Conservation (phyloP, 2,797 vertebrate genomes). For the Thalassophryne amazonica region DNA sequence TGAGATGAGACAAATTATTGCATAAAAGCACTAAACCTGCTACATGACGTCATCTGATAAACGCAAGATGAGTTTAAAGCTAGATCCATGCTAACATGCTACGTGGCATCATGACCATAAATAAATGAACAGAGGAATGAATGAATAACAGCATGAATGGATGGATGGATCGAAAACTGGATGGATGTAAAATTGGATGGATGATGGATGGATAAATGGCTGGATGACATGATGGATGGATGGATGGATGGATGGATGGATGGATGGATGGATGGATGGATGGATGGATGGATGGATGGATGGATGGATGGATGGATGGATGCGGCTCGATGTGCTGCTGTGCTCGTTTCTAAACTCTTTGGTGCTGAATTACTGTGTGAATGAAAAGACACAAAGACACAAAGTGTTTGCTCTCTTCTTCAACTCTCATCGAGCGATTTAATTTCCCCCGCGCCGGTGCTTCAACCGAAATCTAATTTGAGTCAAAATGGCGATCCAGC, state of each 20-base stretch:
- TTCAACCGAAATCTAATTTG: slow-evolving; percentile 84
- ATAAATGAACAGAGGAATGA: no score
- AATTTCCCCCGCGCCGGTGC: slow-evolving; percentile 72
- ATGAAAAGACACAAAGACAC: slow-evolving; percentile 50
- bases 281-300: background rate
- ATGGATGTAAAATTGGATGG: no score
- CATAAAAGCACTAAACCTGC: no score
- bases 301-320: background rate
- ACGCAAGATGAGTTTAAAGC: no score
- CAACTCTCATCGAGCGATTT: slow-evolving; percentile 50
- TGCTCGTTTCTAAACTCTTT: slow-evolving; percentile 56
- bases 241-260: slow-evolving; percentile 1
- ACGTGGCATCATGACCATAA: no score
- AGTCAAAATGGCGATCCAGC: slow-evolving; percentile 84
- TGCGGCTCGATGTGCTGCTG: slow-evolving; percentile 39
- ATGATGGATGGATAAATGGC: no score
- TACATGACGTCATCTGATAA: no score
- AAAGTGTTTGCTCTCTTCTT: slow-evolving; percentile 51
- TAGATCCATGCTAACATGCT: no score
- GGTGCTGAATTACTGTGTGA: slow-evolving; percentile 51
- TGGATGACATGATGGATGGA: no score
- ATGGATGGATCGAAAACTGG: no score
- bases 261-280: slow-evolving; percentile 3
- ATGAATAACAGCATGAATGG: no score
- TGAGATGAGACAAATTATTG: no score